Evolutionary conservation across 2,888 invertebrate species (phyloP).

Genomic region (Isotomurus palustris): DNA sequence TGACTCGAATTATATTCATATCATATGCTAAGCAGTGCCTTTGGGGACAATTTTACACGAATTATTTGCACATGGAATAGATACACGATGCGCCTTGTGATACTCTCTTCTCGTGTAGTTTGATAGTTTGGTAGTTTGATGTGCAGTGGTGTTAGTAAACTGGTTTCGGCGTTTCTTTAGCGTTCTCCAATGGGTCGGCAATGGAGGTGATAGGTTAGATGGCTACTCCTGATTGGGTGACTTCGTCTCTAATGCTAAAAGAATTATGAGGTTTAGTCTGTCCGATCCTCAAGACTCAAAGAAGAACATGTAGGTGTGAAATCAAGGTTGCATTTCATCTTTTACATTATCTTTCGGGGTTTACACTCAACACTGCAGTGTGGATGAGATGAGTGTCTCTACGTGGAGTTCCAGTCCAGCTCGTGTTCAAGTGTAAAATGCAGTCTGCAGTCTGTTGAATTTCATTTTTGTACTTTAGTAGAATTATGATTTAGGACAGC

Average conservation of each 20-base stretch:
- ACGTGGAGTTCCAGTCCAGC: too few species aligned
- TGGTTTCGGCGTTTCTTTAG: conserved; percentile 5
- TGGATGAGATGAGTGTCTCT: background rate
- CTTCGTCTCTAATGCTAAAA: too few species aligned
- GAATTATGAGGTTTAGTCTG: background rate
- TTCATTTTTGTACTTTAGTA: too few species aligned
- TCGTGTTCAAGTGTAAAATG: too few species aligned
- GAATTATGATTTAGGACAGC: background rate
- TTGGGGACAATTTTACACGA: conserved; percentile 2
- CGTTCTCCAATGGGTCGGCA: too few species aligned
- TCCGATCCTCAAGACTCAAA: background rate
- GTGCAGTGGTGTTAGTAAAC: background rate
- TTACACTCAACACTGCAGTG: background rate
- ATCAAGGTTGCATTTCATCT: too few species aligned
- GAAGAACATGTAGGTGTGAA: conserved; percentile 7
- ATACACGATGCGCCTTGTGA: too few species aligned
- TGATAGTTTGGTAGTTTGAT: background rate
- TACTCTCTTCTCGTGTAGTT: background rate
- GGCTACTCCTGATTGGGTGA: background rate
- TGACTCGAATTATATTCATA: background rate
- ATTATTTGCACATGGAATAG: conserved; percentile 7
- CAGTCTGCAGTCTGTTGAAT: too few species aligned
- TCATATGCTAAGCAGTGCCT: conserved; percentile 1
- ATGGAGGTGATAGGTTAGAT: background rate
- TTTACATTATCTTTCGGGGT: too few species aligned